Base-by-base conservation (phyloP, 2,888 invertebrate genomes). In the Pelosia muscerda region DNA sequence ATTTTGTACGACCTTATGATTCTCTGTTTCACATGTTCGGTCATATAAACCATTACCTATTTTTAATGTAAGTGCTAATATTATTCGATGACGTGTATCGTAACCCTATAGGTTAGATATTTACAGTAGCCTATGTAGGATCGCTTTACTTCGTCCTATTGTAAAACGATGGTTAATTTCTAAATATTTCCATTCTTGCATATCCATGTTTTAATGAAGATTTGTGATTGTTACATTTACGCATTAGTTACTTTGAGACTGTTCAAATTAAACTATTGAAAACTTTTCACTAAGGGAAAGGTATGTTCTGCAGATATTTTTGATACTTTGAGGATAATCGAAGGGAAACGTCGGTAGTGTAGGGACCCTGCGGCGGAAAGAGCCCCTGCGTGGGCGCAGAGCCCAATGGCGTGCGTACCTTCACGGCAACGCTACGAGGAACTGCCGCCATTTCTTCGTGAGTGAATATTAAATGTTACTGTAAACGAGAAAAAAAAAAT, bases 211-310 rank as follows among this genome's bases (percentile, higher is more conserved):
- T 82, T 85, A 91, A 88, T 79, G 77, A 81, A 91, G 85, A 89
- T 91, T 92, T 90, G 90, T 93, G 92, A 92, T 94, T 95, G 94
- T 94, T 94, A 94, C 93, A 91, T 49, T 49, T 94, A 94, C 89
- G 89, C 90, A 93, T 92, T 92, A 94, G 93, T 93, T 94, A 94
- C 91, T 93, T 93, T 90, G 94, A 95, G 95, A 95, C 94, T 95
- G 95, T 94, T 93, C 93, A 92, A 92, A 90, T 88, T 92, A 88
- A 91, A 89, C 89, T 94, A 90, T 92, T 92, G 93, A 93, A 90
- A 79, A 89, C 91, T 91, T 84, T 93, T 93, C 94, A 91, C 90
- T 94, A 93, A 93, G 90, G 93, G 93, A 95, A 95, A 94, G 94
- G 93, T 92, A 94, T 92, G 88, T 92, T 91, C 93, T 90, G 94